Evolutionary conservation across 1,140 invertebrate genomes (phyloP), one percentile per base, ranked within the genome.

Genomic region (Lysiphlebus fabarum): DNA sequence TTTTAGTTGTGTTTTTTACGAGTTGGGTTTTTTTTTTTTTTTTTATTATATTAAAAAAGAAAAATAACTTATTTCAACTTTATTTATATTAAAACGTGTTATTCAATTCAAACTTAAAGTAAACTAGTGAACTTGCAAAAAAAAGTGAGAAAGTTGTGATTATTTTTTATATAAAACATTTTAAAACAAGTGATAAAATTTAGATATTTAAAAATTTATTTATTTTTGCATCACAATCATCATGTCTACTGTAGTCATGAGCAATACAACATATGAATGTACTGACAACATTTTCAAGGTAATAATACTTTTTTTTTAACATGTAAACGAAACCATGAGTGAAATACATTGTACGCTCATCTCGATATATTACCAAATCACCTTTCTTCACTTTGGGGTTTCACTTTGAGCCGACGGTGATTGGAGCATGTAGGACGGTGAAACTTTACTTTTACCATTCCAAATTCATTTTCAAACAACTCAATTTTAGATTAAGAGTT

Each of bases 231-330:
- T 9, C 57, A 36, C 6, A 60, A 43, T 40, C 49, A 70, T 67
- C 47, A 79, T 78, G 76, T 77, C 77, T 61, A 74, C 77, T 7
- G 77, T 73, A 59, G 75, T 77, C 47, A 75, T 79, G 75, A 74
- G 70, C 67, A 78, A 63, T 48, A 66, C 74, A 6, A 76, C 76
- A 65, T 79, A 75, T 64, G 75, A 78, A 56, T 76, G 74, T 62
- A 64, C 56, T 62, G 76, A 78, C 50, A 68, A 72, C 63, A 62
- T 78, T 2, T 71, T 78, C 40, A 75, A 75, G 70, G 76, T 76
- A 70, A 73, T 64, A 64, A 14, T 41, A 26, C 33, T 41, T 44
- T 41, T 48, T 57, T 38, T 49, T 41, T 38, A 41, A 8, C 38
- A 58, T 14, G 58, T 65, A 67, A 67, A 66, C 62, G 64, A 67